Percentiles rank a stretch among this genome's conserved stretches.
Evolutionary conservation across 2,888 invertebrate species (phyloP).

Genomic region (Amphipyra berbera): DNA sequence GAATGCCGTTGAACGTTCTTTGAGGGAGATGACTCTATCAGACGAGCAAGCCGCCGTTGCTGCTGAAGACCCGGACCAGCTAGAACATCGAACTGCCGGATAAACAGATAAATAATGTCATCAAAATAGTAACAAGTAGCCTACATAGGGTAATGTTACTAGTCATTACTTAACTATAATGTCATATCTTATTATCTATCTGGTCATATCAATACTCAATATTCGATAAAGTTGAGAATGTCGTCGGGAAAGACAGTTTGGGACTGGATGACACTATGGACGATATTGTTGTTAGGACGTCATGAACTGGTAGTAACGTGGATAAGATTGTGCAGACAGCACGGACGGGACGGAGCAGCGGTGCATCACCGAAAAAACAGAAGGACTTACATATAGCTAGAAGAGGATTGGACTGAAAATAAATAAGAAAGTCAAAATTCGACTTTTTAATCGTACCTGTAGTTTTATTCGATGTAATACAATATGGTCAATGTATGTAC

Average conservation of each 20-base stretch:
- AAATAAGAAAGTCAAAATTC: constrained; percentile 34
- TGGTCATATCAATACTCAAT: constrained; percentile 44
- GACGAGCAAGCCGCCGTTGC: background rate
- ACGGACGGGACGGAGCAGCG: background rate
- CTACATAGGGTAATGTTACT: constrained; percentile 20
- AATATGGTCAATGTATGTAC: constrained; percentile 34
- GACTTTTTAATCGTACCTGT: constrained; percentile 21
- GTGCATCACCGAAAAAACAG: constrained; percentile 1
- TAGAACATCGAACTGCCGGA: constrained; percentile 37
- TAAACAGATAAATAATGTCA: constrained; percentile 11
- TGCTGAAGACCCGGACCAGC: background rate
- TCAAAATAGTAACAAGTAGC: constrained; percentile 20
- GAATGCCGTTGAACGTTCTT: constrained; percentile 44
- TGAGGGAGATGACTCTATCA: constrained; percentile 32
- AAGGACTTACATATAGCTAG: constrained; percentile 18
- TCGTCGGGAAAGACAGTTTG: constrained; percentile 21
- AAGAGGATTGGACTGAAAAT: constrained; percentile 39
- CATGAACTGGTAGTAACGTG: constrained; percentile 27
- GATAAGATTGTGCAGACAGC: constrained; percentile 3
- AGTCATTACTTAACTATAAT: constrained; percentile 30
- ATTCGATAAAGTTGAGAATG: constrained; percentile 12
- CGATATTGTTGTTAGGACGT: constrained; percentile 13
- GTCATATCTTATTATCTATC: constrained; percentile 30
- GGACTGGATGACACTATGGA: constrained; percentile 14
- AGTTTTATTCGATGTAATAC: constrained; percentile 31